These are phyloP conservation scores for Gisinianus flammeolus DNA, from an alignment of 2,888 invertebrate species.

Conservation along the genomic window DNA sequence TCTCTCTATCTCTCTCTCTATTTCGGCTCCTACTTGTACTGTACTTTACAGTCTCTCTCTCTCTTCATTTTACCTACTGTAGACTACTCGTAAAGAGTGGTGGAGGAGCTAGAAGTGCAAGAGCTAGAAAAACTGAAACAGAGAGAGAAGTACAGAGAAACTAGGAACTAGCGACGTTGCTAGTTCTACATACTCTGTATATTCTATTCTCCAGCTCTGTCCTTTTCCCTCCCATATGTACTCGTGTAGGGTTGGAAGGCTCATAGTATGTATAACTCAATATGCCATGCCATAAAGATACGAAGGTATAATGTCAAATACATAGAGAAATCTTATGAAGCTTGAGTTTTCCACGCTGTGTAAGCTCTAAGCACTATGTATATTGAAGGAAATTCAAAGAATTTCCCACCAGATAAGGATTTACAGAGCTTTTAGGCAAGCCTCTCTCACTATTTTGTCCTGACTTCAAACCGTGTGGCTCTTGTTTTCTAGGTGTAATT, in stretches of 20 bases:
- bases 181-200: not conserved
- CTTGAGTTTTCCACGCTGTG: no score
- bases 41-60: conserved; percentile 3
- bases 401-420: conserved; percentile 38
- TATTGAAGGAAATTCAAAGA: conserved; percentile 26
- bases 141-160: not conserved
- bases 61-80: not conserved
- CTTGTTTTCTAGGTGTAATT: conserved; percentile 36
- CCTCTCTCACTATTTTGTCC: conserved; percentile 31
- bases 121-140: not conserved
- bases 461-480: conserved; percentile 36
- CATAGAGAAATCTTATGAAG: no score
- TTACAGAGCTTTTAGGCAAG: conserved; percentile 35
- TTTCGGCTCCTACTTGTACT: not conserved
- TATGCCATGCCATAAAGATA: no score
- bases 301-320: no score
- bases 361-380: no score
- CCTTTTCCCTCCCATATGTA: not conserved
- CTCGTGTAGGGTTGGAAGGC: no score
- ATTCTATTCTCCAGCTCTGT: not conserved
- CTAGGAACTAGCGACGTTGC: not conserved
- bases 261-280: no score
- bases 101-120: not conserved
- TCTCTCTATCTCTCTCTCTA: not conserved
- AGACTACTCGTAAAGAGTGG: not conserved